Conservation (phyloP, 2,888 invertebrate species). For the Agrotis exclamationis region DNA sequence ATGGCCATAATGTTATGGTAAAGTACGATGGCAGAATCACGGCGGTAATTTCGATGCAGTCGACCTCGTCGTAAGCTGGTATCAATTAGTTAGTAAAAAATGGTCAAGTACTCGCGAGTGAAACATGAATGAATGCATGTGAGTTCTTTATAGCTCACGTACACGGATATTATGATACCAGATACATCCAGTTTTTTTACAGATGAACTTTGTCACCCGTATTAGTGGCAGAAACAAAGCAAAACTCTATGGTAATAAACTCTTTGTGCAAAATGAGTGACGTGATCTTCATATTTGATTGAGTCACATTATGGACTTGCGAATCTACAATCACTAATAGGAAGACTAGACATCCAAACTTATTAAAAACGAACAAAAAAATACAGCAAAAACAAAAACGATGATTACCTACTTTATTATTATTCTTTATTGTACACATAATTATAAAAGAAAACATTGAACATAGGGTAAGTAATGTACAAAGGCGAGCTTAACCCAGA, state of each 20-base stretch:
- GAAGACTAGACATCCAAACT: neutral
- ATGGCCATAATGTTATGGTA: slow-evolving; percentile 7
- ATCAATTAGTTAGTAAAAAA: slow-evolving; percentile 6
- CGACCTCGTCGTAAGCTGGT: slow-evolving; percentile 10
- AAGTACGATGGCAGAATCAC: slow-evolving; percentile 7
- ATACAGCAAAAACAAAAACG: neutral
- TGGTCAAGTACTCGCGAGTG: slow-evolving; percentile 3
- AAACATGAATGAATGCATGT: neutral
- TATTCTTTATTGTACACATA: no score
- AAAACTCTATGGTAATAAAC: neutral
- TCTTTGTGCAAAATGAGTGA: neutral
- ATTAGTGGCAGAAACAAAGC: neutral
- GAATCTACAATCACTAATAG: neutral
- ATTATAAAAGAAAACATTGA: no score
- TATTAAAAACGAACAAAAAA: neutral
- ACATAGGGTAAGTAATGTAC: no score
- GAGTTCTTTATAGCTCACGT: neutral
- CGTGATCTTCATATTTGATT: neutral
- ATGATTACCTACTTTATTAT: no score
- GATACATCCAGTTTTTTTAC: no score
- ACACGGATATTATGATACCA: no score
- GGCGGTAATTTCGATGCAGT: slow-evolving; percentile 22
- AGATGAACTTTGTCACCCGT: neutral
- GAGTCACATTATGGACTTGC: neutral
- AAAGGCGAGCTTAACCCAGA: no score